Conservation (phyloP, 2,113 vertebrate species). For the Callorhinus ursinus region DNA sequence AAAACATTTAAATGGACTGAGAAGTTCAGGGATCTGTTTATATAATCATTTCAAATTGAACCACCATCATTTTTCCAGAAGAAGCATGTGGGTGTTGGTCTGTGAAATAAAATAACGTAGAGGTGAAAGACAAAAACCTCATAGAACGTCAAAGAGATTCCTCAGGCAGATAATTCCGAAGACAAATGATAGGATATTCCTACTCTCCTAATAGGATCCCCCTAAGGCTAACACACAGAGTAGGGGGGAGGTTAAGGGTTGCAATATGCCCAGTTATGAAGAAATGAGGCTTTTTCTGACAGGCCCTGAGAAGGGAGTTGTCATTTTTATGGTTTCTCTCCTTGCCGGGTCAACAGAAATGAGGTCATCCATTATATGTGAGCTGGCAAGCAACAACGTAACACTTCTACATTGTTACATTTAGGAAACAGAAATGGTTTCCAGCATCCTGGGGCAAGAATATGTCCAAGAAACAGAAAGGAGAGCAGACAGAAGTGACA, state of each 20-base stretch:
- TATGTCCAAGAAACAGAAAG: background rate
- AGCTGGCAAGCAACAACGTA: background rate
- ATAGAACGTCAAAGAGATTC: background rate
- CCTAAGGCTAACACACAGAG: no score
- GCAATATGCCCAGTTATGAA: background rate
- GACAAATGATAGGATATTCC: background rate
- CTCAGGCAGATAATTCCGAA: background rate
- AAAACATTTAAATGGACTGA: constrained; percentile 1
- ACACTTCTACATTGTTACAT: background rate
- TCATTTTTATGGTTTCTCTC: background rate
- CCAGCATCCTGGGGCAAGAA: background rate
- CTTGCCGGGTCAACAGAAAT: background rate
- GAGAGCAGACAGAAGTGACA: background rate
- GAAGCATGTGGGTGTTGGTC: background rate
- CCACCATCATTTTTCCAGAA: background rate
- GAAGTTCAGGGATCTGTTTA: constrained; percentile 7
- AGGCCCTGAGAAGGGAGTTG: background rate
- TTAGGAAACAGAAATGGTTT: background rate
- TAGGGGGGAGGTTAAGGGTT: background rate
- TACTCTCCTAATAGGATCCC: background rate
- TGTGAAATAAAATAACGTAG: constrained; percentile 47
- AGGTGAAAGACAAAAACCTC: background rate
- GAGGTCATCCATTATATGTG: background rate
- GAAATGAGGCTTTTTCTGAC: background rate
- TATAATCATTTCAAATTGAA: background rate